Evolutionary conservation across 2,888 invertebrate species (phyloP).

Genomic region (Plemyria rubiginata): DNA sequence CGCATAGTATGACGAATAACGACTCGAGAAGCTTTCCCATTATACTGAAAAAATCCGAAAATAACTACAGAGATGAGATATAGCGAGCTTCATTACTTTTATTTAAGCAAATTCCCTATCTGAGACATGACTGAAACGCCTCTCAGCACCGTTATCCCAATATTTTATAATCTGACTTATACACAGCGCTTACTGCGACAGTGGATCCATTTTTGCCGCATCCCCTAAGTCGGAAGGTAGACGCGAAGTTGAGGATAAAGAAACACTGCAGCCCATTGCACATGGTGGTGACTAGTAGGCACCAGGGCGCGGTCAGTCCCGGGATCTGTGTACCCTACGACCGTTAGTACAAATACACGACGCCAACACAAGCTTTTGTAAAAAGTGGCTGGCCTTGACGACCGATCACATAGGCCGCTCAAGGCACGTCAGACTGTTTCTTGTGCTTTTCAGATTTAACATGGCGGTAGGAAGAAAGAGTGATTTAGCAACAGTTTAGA

Average conservation of each 20-base stretch:
- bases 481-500: neutral
- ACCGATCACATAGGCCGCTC: neutral
- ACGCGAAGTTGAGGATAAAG: constrained; percentile 88
- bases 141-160: constrained; percentile 38
- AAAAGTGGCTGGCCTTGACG: neutral
- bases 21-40: neutral
- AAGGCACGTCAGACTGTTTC: neutral
- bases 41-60: neutral
- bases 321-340: constrained; percentile 71
- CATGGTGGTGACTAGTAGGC: constrained; percentile 73
- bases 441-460: neutral
- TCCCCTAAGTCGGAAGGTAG: constrained; percentile 92
- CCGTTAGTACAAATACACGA: constrained; percentile 29
- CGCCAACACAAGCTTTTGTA: constrained; percentile 13
- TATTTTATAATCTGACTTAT: constrained; percentile 40
- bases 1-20: neutral
- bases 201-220: constrained; percentile 98
- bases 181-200: constrained; percentile 91
- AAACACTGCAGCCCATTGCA: constrained; percentile 86
- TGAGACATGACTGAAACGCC: constrained; percentile 36
- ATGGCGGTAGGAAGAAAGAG: constrained; percentile 14
- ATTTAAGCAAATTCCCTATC: neutral
- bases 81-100: neutral
- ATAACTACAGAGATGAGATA: neutral
- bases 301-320: constrained; percentile 67